These are phyloP conservation scores for Tinamus major DNA, from an alignment of 2,797 vertebrate genomes.

Conservation along the genomic window DNA sequence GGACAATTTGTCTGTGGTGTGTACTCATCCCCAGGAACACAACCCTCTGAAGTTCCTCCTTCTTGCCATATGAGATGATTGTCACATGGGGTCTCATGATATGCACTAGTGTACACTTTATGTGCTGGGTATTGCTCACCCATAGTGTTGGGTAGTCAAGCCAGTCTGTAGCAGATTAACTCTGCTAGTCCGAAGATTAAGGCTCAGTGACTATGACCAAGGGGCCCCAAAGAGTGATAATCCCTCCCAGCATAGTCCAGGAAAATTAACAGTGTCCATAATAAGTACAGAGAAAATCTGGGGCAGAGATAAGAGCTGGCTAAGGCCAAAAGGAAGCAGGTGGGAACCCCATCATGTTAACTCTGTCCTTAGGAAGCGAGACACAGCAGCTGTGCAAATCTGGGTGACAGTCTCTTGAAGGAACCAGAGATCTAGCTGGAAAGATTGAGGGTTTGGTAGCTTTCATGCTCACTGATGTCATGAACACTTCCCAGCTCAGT, in stretches of 20 bases:
- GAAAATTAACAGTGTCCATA: not conserved
- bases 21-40: not conserved
- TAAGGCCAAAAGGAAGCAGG: not conserved
- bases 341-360: not conserved
- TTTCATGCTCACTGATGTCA: not conserved
- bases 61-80: not conserved
- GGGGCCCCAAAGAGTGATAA: not conserved
- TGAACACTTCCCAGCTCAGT: not conserved
- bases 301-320: not conserved
- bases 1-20: not conserved
- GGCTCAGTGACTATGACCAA: not conserved
- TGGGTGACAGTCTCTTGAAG: not conserved
- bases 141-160: not conserved
- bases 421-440: not conserved
- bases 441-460: not conserved
- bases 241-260: not conserved
- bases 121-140: not conserved
- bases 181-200: not conserved
- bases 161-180: not conserved
- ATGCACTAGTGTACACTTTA: not conserved
- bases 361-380: not conserved
- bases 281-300: not conserved
- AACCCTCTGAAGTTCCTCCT: not conserved
- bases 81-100: not conserved
- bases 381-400: rapidly evolving